These are phyloP conservation scores for Phalera bucephala DNA, from an alignment of 2,888 invertebrate genomes.

Conservation along the genomic window DNA sequence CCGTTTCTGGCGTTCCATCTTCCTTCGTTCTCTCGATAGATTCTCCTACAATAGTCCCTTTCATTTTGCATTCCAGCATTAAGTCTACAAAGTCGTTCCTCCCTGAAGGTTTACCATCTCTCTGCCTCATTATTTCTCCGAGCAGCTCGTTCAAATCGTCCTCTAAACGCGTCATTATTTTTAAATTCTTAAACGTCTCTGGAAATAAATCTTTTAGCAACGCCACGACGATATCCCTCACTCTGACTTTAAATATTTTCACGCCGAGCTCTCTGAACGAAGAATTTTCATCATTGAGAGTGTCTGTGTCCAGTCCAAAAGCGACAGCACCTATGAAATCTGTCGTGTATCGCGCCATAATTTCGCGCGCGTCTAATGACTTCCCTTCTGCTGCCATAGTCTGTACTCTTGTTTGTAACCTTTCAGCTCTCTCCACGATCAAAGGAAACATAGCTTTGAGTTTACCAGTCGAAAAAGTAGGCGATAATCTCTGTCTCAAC, in stretches of 20 bases:
- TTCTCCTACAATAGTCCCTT: conserved; percentile 45
- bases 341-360: conserved; percentile 62
- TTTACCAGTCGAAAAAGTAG: conserved; percentile 61
- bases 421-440: conserved; percentile 53
- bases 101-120: conserved; percentile 48
- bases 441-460: conserved; percentile 63
- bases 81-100: conserved; percentile 59
- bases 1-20: conserved; percentile 43
- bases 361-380: conserved; percentile 50
- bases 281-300: conserved; percentile 51
- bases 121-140: conserved; percentile 44
- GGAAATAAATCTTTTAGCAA: conserved; percentile 51
- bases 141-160: conserved; percentile 44
- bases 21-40: conserved; percentile 44
- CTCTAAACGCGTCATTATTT: conserved; percentile 38
- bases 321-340: conserved; percentile 63
- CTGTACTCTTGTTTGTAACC: conserved; percentile 42
- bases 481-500: conserved; percentile 56
- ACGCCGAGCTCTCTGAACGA: conserved; percentile 52
- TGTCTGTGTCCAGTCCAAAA: conserved; percentile 56
- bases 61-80: conserved; percentile 47
- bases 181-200: conserved; percentile 38
- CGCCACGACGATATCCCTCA: conserved; percentile 29
- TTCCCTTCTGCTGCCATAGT: conserved; percentile 29
- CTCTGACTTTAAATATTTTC: conserved; percentile 39